Conservation (phyloP, 2,113 vertebrate genomes). For the Apus apus region DNA sequence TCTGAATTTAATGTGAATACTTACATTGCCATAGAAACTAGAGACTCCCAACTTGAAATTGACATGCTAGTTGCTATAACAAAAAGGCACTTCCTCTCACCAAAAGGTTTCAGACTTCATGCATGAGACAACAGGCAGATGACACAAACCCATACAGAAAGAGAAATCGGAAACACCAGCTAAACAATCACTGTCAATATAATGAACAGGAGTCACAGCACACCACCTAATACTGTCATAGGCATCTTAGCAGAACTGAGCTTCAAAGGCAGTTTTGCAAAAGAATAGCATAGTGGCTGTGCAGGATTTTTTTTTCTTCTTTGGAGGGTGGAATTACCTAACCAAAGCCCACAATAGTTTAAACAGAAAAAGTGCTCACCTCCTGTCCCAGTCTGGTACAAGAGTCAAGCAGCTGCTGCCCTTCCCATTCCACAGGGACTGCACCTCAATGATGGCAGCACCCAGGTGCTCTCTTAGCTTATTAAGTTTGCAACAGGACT, state of each 20-base stretch:
- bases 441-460: background rate
- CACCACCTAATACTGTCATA: background rate
- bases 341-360: background rate
- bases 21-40: conserved; percentile 6
- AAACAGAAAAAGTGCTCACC: background rate
- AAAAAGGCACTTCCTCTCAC: background rate
- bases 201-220: background rate
- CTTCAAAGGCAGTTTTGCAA: background rate
- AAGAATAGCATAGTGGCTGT: background rate
- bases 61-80: background rate
- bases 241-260: background rate
- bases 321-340: background rate
- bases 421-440: background rate
- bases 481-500: background rate
- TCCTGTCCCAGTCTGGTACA: background rate
- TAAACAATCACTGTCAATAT: background rate
- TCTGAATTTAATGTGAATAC: background rate
- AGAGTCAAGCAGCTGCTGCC: background rate
- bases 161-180: background rate
- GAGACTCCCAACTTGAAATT: background rate
- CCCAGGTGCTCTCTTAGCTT: background rate
- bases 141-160: background rate
- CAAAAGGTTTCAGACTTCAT: background rate
- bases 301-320: background rate
- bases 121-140: background rate